Conservation (phyloP, 2,888 invertebrate genomes). For the Metalampra italica region DNA sequence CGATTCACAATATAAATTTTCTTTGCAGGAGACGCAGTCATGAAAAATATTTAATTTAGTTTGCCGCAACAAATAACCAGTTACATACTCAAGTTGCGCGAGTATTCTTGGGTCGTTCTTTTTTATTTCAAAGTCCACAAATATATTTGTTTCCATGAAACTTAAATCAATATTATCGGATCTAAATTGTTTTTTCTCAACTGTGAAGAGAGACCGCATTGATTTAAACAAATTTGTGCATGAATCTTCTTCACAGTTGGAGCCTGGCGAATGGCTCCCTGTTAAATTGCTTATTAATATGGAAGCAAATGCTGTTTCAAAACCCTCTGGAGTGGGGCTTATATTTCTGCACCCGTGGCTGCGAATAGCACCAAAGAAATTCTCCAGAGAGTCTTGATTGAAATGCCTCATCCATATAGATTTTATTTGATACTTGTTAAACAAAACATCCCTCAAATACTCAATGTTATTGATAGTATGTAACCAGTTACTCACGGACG, state of each 20-base stretch:
- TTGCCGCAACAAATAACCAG: conserved; percentile 3
- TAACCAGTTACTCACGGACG: conserved; percentile 18
- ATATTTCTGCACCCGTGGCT: conserved; percentile 11
- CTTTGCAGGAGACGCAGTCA: conserved; percentile 5
- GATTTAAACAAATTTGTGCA: conserved; percentile 2
- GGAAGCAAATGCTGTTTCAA: conserved; percentile 10
- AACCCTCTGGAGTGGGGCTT: conserved; percentile 5
- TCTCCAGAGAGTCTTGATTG: conserved; percentile 9
- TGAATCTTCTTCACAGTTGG: conserved; percentile 11
- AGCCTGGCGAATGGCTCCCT: conserved; percentile 1
- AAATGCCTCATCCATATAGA: conserved; percentile 9
- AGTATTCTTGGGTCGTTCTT: conserved; percentile 1
- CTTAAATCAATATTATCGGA: background rate
- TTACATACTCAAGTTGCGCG: conserved; percentile 5
- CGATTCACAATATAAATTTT: background rate
- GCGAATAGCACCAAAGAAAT: conserved; percentile 8
- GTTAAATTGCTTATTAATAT: conserved; percentile 12
- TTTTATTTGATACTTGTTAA: conserved; percentile 1
- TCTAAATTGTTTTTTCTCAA: background rate
- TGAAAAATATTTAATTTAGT: background rate
- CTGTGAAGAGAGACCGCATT: background rate
- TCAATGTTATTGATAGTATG: conserved; percentile 10
- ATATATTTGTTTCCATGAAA: too few species aligned
- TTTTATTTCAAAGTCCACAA: conserved; percentile 6
- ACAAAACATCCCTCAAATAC: background rate